Percentiles rank a stretch among this genome's conserved stretches.
Evolutionary conservation across 2,797 vertebrate species (phyloP).

Genomic region (Scolopax rusticola): DNA sequence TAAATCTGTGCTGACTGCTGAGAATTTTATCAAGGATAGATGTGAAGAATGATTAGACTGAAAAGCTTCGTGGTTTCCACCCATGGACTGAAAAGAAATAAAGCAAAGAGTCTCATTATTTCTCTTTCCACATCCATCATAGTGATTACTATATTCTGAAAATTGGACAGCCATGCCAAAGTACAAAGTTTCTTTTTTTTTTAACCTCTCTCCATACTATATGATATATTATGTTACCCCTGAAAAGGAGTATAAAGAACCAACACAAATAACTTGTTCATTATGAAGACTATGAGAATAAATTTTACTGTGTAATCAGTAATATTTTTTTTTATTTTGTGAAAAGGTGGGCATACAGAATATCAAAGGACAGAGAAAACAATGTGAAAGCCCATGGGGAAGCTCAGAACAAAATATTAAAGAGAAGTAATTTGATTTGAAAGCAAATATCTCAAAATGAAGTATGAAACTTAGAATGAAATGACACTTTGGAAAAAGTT

Average conservation of each 20-base stretch:
- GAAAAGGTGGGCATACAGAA: not conserved
- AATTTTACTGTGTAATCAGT: not conserved
- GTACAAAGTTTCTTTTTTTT: not conserved
- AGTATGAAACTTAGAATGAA: not conserved
- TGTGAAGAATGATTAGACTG: conserved; percentile 63
- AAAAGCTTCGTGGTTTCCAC: conserved; percentile 46
- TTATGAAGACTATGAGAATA: not conserved
- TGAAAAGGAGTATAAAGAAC: not conserved
- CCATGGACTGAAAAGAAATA: conserved; percentile 15
- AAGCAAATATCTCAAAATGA: not conserved
- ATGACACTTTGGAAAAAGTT: not conserved
- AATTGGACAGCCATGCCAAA: not conserved
- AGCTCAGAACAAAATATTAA: not conserved
- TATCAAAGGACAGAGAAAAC: not conserved
- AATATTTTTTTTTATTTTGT: not conserved
- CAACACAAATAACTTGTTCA: not conserved
- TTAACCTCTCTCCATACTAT: not conserved
- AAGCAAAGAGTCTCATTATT: conserved; percentile 33
- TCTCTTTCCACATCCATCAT: conserved; percentile 24
- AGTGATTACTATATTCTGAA: conserved; percentile 22
- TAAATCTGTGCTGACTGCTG: conserved; percentile 45
- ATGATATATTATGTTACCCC: not conserved
- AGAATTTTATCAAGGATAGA: conserved; percentile 63
- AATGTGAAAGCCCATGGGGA: not conserved
- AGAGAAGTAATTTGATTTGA: not conserved